Evolutionary conservation across 1,140 invertebrate species (phyloP), one percentile per base, ranked within the genome.

Genomic region (Tetragonula clypearis): DNA sequence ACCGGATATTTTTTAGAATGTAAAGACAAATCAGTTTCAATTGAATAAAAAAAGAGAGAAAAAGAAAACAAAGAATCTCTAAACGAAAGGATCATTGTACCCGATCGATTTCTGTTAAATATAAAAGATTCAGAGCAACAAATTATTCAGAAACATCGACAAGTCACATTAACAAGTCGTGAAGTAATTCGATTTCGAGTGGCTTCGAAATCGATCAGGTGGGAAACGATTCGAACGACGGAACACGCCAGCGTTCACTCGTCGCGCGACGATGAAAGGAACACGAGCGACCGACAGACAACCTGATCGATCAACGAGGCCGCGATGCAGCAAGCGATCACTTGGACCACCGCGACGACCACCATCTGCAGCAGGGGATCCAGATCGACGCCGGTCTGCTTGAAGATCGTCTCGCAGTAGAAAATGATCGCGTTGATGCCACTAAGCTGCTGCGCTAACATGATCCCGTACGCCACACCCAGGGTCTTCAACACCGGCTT

Each of bases 371-470:
- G 35, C 71, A 93, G 88, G 2, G 95, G 85, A 79, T 95, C 91
- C 35, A 96, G 82, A 17, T 89, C 82, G 41, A 93, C 92, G 41
- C 95, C 95, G 75, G 96, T 95, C 72, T 85, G 79, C 79, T 90
- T 83, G 91, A 97, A 96, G 72, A 97, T 96, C 74, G 92, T 92
- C 41, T 96, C 96, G 0, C 97, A 96, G 92, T 98, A 98, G 92
- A 98, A 98, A 87, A 98, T 96, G 23, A 98, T 97, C 9, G 97
- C 97, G 90, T 98, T 98, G 74, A 98, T 97, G 58, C 98, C 97
- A 85, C 96, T 97, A 69, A 98, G 95, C 93, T 98, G 96, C 87
- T 96, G 96, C 91, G 96, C 93, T 86, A 95, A 94, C 96, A 97
- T 96, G 84, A 93, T 73, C 21, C 91, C 92, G 49, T 88, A 92